Conservation (phyloP, 2,113 vertebrate genomes). For the Sylvietta virens region DNA sequence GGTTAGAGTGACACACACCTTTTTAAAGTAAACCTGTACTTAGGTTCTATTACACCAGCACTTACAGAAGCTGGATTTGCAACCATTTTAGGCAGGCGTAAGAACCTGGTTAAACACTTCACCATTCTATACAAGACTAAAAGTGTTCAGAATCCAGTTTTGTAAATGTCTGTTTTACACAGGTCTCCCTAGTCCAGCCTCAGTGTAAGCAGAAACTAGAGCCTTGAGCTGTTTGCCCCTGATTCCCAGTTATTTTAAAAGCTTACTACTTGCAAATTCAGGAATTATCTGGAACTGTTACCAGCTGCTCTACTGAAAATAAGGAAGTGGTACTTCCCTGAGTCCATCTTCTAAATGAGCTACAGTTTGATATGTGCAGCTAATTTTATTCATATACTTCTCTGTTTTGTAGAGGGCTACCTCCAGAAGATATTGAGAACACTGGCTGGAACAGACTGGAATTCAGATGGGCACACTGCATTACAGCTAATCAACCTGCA, state of each 20-base stretch:
- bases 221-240: background rate
- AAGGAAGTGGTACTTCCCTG: background rate
- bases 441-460: background rate
- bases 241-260: background rate
- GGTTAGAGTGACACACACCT: background rate
- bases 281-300: background rate
- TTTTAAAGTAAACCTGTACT: background rate
- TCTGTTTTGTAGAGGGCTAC: background rate
- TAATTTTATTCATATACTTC: fast-evolving
- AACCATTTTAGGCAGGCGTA: background rate
- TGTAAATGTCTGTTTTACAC: background rate
- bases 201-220: background rate
- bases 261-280: background rate
- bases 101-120: background rate
- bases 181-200: background rate
- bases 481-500: background rate
- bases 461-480: background rate
- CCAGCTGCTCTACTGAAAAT: background rate
- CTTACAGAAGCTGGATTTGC: background rate
- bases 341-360: background rate
- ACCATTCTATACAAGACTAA: background rate
- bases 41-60: background rate
- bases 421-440: background rate
- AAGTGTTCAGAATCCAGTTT: background rate
- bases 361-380: background rate